Evolutionary conservation across 1,140 invertebrate species (phyloP).

Genomic region (Drosophila tristis): DNA sequence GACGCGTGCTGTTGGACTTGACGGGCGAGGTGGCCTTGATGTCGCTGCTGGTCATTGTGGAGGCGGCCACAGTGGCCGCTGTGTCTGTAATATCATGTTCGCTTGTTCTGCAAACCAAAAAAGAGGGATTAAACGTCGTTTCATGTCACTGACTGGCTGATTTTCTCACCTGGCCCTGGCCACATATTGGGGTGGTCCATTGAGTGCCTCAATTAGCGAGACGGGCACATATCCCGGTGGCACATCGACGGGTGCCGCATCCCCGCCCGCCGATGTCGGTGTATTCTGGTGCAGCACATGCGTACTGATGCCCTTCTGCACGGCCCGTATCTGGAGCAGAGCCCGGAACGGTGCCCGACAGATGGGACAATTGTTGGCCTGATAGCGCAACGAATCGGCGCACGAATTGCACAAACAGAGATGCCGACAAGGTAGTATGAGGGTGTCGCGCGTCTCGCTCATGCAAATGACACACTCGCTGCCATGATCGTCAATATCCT

Average conservation of each 20-base stretch:
- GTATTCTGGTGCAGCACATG: conserved; percentile 85
- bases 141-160: no score
- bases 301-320: conserved; percentile 90
- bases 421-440: conserved; percentile 99
- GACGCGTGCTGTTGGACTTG: conserved; percentile 70
- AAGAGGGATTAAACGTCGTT: neutral
- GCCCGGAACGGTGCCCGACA: conserved; percentile 98
- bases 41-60: conserved; percentile 55
- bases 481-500: conserved; percentile 97
- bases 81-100: conserved; percentile 53
- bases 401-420: conserved; percentile 98
- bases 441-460: conserved; percentile 98
- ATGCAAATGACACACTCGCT: conserved; percentile 99
- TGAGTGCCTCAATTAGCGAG: conserved; percentile 98
- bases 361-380: conserved; percentile 99
- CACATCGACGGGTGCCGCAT: conserved; percentile 85
- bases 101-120: conserved; percentile 25
- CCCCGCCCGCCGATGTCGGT: conserved; percentile 74
- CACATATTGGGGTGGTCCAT: conserved; percentile 89
- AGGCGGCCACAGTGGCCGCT: conserved; percentile 52
- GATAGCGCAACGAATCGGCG: conserved; percentile 97
- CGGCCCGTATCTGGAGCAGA: conserved; percentile 96
- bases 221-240: conserved; percentile 97
- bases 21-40: conserved; percentile 72
- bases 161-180: conserved; percentile 57